Evolutionary conservation across 2,888 invertebrate species (phyloP).

Genomic region (Drosophila maculinotata): DNA sequence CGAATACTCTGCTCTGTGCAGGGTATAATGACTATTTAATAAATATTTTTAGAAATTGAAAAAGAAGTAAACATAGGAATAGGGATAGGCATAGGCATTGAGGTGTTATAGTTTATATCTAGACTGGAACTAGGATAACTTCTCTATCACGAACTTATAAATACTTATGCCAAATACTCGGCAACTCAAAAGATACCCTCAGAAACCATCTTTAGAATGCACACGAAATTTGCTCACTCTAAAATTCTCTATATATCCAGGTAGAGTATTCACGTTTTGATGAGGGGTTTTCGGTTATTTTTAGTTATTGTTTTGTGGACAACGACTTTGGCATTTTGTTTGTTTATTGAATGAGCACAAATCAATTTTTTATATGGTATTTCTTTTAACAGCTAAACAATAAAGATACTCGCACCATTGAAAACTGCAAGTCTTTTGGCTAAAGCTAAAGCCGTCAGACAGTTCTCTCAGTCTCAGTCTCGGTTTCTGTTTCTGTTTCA

Average conservation of each 20-base stretch:
- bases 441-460: conserved; percentile 1
- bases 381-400: conserved; percentile 19
- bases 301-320: conserved; percentile 8
- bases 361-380: conserved; percentile 25
- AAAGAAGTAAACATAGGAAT: no score
- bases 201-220: no score
- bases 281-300: conserved; percentile 16
- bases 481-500: background rate
- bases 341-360: conserved; percentile 37
- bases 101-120: no score
- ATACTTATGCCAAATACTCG: no score
- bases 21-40: no score
- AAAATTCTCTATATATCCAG: no score
- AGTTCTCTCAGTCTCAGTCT: conserved; percentile 20
- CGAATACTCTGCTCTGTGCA: background rate
- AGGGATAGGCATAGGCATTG: no score
- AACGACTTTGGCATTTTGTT: conserved; percentile 33
- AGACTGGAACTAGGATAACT: no score
- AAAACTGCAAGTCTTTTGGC: conserved; percentile 10
- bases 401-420: conserved; percentile 10
- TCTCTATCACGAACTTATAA: no score
- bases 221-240: no score
- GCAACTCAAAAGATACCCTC: no score
- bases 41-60: no score
- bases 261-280: conserved; percentile 22